Base-by-base conservation (phyloP, 2,888 invertebrate species). In the Plutella xylostella region DNA sequence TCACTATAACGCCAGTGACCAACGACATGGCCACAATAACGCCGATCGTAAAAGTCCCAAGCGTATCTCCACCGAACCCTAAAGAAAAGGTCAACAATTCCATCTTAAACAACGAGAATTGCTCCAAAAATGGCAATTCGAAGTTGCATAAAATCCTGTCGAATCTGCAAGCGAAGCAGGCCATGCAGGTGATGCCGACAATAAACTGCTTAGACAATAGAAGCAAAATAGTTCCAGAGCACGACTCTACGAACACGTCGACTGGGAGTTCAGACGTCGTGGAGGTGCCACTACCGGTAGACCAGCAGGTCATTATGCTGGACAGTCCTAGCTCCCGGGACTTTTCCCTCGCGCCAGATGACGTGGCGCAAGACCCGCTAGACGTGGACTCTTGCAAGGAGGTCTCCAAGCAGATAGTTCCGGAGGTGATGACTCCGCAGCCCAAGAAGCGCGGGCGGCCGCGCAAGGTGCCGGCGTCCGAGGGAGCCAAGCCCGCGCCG, bases 71-170 rank as follows among this genome's bases (percentile, higher is more conserved):
- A 68, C 57, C 72, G 67, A 54, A 61, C 52, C 30, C 57, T 53
- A 28, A n/a, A n/a, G 77, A 66, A 51, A 56, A 57, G 40, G 57
- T 66, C 1, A 77, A 76, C 58, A 76, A 77, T 56, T 60, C 72
- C 30, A 51, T 78, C 21, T 55, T 79, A 46, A 79, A 78, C 55
- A 83, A 77, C 54, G 78, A 82, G 53, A 82, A 77, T 51, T 74
- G 76, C 58, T 71, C 84, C 12, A 85, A 85, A 57, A 85, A 85
- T 64, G 85, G 84, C n/a, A 83, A 82, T 55, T 83, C 85, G 1
- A 83, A 83, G 54, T 58, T 85, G 51, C 83, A 80, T 49, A 82
- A 76, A 53, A 84, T 85, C 54, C 57, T 84, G 31, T 72, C 79
- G 4, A 82, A 76, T 58, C 66, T 84, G 51, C 79, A 83, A 60